Evolutionary conservation across 64 coral and sea anemone species (phyloP).

Genomic region (Actinia tenebrosa): DNA sequence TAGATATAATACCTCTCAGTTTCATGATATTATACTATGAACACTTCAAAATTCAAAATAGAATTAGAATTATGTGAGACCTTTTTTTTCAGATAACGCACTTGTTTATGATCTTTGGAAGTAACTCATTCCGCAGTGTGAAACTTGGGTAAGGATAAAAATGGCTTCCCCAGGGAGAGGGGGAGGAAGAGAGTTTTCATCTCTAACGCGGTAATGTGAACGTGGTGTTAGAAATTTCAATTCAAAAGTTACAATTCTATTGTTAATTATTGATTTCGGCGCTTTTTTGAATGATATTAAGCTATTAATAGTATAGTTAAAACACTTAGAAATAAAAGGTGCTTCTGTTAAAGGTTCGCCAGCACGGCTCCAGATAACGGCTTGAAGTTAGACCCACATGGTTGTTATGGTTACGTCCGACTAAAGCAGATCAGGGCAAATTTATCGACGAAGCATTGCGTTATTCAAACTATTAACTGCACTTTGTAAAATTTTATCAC

Average conservation of each 20-base stretch:
- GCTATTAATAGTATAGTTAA: conserved; percentile 1
- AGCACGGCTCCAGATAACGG: conserved; percentile 19
- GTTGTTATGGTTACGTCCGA: neutral
- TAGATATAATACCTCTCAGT: no score
- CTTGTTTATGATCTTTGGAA: no score
- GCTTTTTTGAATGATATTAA: neutral
- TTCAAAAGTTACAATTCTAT: neutral
- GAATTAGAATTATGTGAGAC: no score
- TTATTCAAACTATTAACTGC: neutral
- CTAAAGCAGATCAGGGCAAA: neutral
- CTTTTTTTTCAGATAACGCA: no score
- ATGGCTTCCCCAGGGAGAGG: no score
- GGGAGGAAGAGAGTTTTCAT: no score
- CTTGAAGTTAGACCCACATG: neutral
- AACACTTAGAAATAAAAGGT: neutral
- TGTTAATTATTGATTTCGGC: neutral
- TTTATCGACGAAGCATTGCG: neutral
- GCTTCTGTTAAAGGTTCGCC: neutral
- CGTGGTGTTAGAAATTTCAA: neutral
- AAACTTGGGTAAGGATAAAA: no score
- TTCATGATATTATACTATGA: no score
- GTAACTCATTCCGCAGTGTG: no score
- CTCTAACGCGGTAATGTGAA: neutral
- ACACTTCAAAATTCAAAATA: no score
- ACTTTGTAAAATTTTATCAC: conserved; percentile 1